Percentiles rank a stretch among this genome's conserved stretches.
Evolutionary conservation across 1,140 invertebrate species (phyloP).

Genomic region (Leguminivora glycinivorella): DNA sequence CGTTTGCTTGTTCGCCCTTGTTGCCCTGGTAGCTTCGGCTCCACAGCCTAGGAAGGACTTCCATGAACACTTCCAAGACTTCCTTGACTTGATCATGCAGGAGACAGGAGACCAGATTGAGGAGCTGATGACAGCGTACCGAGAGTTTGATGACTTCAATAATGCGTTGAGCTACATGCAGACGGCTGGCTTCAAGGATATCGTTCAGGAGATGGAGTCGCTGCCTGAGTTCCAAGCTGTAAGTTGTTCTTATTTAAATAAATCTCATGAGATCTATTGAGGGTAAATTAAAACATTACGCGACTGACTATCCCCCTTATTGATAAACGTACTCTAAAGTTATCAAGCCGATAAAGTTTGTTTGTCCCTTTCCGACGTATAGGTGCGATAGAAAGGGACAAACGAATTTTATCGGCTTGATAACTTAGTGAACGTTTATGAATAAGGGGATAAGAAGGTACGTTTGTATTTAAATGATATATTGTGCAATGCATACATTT

Average conservation of each 20-base stretch:
- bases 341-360: no score
- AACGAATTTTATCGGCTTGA: no score
- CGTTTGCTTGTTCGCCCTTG: slow-evolving; percentile 48
- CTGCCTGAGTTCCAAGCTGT: slow-evolving; percentile 68
- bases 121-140: slow-evolving; percentile 46
- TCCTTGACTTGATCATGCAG: slow-evolving; percentile 51
- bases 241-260: slow-evolving; percentile 48
- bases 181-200: slow-evolving; percentile 51
- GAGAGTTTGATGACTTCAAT: slow-evolving; percentile 59
- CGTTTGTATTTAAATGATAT: no score
- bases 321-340: no score
- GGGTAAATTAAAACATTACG: no score
- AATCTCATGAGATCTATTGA: not conserved
- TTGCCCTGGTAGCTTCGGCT: slow-evolving; percentile 47
- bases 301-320: no score
- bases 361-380: no score
- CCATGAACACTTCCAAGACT: slow-evolving; percentile 66
- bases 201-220: slow-evolving; percentile 66
- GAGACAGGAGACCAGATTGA: slow-evolving; percentile 47
- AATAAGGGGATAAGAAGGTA: no score
- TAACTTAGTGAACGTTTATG: no score
- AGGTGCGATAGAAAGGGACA: no score
- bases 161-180: slow-evolving; percentile 48
- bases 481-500: no score
- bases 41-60: slow-evolving; percentile 64